Evolutionary conservation across 2,797 vertebrate species (phyloP), one percentile per base, ranked within the genome.

Genomic region (Paramormyrops hopkinsi): DNA sequence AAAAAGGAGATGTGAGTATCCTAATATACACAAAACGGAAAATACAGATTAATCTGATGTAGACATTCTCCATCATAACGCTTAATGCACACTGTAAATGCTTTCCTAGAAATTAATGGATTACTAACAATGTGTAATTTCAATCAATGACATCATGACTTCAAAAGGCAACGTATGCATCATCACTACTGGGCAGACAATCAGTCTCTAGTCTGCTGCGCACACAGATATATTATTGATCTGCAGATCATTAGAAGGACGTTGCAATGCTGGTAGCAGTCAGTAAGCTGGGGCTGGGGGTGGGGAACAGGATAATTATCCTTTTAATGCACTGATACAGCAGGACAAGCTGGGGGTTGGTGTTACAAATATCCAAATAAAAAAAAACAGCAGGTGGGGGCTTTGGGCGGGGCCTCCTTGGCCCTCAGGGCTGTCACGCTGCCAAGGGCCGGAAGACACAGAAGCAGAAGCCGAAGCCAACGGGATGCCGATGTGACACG

Each of bases 111-210:
- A 82, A 82, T 82, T 44, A 41, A 82, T 82, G 41, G 37, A 41
- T 82, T 82, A 82, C 76, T 46, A 82, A 82, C 76, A 82, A 46
- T 46, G 37, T n/a, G 41, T 82, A 82, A 82, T 82, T 82, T 82
- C 41, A 82, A 79, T 79, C 73, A 44, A 82, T 82, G 76, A 82
- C 37, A 19, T 82, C 76, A 82, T 44, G 76, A 46, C 41, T 82
- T 82, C 19, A 82, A 82, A 82, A 82, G 37, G 76, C 76, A 82
- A 46, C 19, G 6, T 19, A 82, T 82, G 41, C 41, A 46, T 82
- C 41, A 82, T 46, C 17, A 46, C 37, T 5, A n/a, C 76, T 46
- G 76, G 41, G 41, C 76, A 44, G 76, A 82, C 41, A 46, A 82
- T n/a, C 76, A 82, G 41, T 46, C 76, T 46, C 41, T 19, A 46